Percentiles rank a stretch among this genome's conserved stretches.
Evolutionary conservation across 2,797 vertebrate species (phyloP).

Genomic region (Girardinus metallicus): DNA sequence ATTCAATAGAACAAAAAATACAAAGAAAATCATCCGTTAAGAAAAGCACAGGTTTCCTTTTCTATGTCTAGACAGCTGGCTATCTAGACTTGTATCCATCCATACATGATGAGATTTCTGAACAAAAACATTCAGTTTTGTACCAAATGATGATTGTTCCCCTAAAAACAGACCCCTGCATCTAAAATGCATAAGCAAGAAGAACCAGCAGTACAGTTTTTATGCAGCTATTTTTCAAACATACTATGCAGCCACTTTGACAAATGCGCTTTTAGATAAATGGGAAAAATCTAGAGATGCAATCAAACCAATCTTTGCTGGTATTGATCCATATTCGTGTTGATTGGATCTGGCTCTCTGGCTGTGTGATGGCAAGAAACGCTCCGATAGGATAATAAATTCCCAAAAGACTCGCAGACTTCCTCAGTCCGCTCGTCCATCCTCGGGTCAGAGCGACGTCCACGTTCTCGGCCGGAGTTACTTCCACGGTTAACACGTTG

Average conservation of each 20-base stretch:
- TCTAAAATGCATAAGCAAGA: not conserved
- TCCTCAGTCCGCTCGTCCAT: conserved; percentile 29
- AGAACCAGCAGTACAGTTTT: not conserved
- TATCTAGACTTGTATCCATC: not conserved
- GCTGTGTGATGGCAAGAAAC: conserved; percentile 1
- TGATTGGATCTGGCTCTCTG: conserved; percentile 8
- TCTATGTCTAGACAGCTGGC: no score
- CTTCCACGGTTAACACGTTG: conserved; percentile 24
- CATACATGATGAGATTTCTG: not conserved
- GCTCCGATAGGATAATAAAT: conserved; percentile 6
- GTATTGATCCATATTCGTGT: conserved; percentile 25
- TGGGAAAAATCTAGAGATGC: not conserved
- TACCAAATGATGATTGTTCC: not conserved
- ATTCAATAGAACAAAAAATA: no score
- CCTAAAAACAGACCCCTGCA: not conserved
- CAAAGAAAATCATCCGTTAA: no score
- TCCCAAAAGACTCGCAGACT: conserved; percentile 24
- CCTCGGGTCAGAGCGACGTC: conserved; percentile 37
- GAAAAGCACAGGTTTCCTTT: no score
- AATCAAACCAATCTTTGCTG: not conserved
- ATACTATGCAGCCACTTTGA: not conserved
- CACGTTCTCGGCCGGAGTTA: conserved; percentile 16
- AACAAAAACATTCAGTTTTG: not conserved
- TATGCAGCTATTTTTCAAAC: not conserved
- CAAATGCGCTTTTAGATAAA: conserved; percentile 7